Percentiles rank a stretch among this genome's conserved stretches.
These are phyloP conservation scores for Syngnathus typhle DNA, from an alignment of 2,113 vertebrate species.

Conservation along the genomic window DNA sequence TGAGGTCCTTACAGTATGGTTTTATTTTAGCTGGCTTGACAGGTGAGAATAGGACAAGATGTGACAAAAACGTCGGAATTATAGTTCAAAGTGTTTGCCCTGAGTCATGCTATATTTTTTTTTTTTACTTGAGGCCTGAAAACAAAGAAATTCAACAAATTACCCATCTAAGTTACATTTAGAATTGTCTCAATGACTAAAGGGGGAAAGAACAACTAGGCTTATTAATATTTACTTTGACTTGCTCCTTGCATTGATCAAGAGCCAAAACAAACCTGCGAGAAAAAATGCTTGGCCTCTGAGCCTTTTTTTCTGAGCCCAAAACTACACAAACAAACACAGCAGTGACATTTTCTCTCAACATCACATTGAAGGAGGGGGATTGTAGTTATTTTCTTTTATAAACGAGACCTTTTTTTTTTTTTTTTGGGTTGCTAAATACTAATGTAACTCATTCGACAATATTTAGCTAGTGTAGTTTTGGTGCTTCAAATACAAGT, in stretches of 20 bases:
- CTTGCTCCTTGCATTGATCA: background rate
- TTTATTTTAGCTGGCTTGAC: too few relatives aligned
- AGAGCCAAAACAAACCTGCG: background rate
- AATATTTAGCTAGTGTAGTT: background rate
- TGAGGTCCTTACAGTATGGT: too few relatives aligned
- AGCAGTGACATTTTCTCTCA: conserved; percentile 14
- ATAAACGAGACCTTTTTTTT: too few relatives aligned
- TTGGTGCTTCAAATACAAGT: background rate
- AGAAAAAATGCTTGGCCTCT: conserved; percentile 12
- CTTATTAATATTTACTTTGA: background rate
- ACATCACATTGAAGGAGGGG: conserved; percentile 2
- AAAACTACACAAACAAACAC: background rate
- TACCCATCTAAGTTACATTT: background rate
- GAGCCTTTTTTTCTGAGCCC: background rate
- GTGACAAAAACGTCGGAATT: too few relatives aligned
- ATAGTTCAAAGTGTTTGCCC: too few relatives aligned
- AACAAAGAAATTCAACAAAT: background rate
- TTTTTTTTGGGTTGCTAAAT: too few relatives aligned
- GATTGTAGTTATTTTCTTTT: too few relatives aligned
- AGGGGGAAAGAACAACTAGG: background rate
- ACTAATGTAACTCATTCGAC: background rate
- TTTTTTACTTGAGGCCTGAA: background rate
- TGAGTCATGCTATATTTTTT: background rate
- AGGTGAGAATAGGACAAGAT: background rate
- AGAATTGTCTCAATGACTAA: background rate